Percentiles rank a stretch among this genome's conserved stretches.
Evolutionary conservation across 2,797 vertebrate species (phyloP).

Genomic region (Echeneis naucrates): DNA sequence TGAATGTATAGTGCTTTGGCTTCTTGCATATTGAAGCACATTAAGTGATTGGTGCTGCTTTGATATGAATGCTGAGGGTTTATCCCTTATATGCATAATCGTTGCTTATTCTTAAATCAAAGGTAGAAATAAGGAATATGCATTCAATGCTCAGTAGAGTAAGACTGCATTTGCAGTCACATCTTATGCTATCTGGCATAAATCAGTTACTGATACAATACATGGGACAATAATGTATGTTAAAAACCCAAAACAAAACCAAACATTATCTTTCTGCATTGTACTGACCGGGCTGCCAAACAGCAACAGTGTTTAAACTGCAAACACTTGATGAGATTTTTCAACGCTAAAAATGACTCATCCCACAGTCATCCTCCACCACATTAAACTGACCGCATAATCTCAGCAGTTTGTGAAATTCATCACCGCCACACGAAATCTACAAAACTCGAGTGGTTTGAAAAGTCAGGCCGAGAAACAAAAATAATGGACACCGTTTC

Average conservation of each 20-base stretch:
- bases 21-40: neutral
- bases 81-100: neutral
- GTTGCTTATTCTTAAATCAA: neutral
- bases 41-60: no score
- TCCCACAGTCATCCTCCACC: conserved; percentile 14
- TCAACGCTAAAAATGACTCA: conserved; percentile 35
- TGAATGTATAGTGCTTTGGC: neutral
- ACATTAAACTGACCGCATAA: conserved; percentile 18
- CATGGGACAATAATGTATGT: conserved; percentile 5
- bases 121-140: neutral
- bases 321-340: conserved; percentile 15
- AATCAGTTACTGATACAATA: neutral
- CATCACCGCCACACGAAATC: neutral
- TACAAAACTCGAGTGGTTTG: neutral
- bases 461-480: neutral
- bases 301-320: conserved; percentile 11
- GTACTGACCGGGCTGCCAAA: conserved; percentile 2
- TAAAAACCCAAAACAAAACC: no score
- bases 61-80: neutral
- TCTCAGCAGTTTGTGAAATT: conserved; percentile 12
- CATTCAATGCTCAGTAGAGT: neutral
- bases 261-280: conserved; percentile 1
- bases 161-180: neutral
- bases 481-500: neutral
- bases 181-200: neutral